Percentiles rank a stretch among this genome's conserved stretches.
phyloP scores from a whole-genome alignment of 1,140 invertebrate species.

The Ceratina australensis region DNA sequence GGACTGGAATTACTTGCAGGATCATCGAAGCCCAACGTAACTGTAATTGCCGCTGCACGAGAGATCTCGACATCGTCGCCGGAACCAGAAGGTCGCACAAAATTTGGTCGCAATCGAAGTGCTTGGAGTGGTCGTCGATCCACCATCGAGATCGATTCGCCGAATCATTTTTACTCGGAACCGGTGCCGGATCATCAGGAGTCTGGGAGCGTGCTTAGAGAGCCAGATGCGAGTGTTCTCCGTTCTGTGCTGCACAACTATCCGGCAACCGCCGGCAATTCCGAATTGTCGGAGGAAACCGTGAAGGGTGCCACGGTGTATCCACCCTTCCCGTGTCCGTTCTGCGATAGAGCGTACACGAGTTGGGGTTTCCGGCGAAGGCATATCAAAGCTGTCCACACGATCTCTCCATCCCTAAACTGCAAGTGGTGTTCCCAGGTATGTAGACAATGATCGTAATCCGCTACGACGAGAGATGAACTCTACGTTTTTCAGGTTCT shows the following conservation, averaged over 20 bases:
- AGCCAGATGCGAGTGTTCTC: constrained; percentile 37
- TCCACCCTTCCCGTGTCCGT: constrained; percentile 83
- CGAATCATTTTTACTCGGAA: constrained; percentile 28
- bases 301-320: constrained; percentile 66
- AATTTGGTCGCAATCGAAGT: constrained; percentile 28
- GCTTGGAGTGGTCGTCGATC: constrained; percentile 32
- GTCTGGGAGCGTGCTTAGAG: constrained; percentile 22
- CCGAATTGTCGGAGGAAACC: constrained; percentile 52
- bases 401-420: constrained; percentile 78
- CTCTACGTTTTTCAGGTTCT: constrained; percentile 69
- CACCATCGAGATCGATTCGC: constrained; percentile 19
- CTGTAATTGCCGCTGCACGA: constrained; percentile 64
- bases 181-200: constrained; percentile 44
- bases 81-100: constrained; percentile 10
- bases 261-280: constrained; percentile 28
- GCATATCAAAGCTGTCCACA: constrained; percentile 83
- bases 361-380: constrained; percentile 84
- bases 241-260: constrained; percentile 39
- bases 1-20: constrained; percentile 63
- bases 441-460: neutral
- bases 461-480: neutral
- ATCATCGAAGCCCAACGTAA: constrained; percentile 60
- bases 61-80: constrained; percentile 44
- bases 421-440: constrained; percentile 82
- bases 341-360: constrained; percentile 83